These are phyloP conservation scores for Polypedilum vanderplanki DNA, from an alignment of 1,140 invertebrate species.

Conservation along the genomic window DNA sequence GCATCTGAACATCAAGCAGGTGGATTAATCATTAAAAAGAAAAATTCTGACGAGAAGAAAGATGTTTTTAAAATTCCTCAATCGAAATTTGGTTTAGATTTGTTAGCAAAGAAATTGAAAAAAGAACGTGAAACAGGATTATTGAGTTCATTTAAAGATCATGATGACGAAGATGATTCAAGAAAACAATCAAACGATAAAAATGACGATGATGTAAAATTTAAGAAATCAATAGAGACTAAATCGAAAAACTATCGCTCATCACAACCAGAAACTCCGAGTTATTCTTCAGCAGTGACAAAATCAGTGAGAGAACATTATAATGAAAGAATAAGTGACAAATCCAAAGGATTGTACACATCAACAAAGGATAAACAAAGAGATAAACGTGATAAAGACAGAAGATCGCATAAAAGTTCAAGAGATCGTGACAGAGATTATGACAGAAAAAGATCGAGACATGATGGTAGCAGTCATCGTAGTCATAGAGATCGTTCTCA, in stretches of 20 bases:
- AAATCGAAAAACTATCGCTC: conserved; percentile 64
- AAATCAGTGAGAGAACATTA: conserved; percentile 66
- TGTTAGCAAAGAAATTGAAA: conserved; percentile 68
- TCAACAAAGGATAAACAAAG: conserved; percentile 7
- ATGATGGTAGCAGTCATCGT: conserved; percentile 45
- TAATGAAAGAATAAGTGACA: conserved; percentile 51
- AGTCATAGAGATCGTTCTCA: conserved; percentile 51
- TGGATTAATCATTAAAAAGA: conserved; percentile 79
- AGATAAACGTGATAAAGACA: conserved; percentile 31
- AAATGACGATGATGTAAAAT: conserved; percentile 39
- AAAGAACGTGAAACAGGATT: conserved; percentile 55
- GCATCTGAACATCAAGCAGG: conserved; percentile 62
- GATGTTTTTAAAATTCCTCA: conserved; percentile 71
- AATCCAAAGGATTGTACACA: conserved; percentile 22
- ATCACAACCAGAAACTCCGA: conserved; percentile 80
- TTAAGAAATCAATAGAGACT: conserved; percentile 39
- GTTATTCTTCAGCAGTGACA: conserved; percentile 85
- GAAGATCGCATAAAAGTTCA: conserved; percentile 33
- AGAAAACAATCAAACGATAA: conserved; percentile 39
- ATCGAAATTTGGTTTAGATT: conserved; percentile 81
- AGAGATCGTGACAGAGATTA: conserved; percentile 35
- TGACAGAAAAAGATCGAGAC: conserved; percentile 34
- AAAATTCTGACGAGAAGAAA: conserved; percentile 53
- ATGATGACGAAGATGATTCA: conserved; percentile 50
- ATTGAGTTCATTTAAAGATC: conserved; percentile 58